Evolutionary conservation across 2,888 invertebrate species (phyloP), one percentile per base, ranked within the genome.

Genomic region (Neoascia interrupta): DNA sequence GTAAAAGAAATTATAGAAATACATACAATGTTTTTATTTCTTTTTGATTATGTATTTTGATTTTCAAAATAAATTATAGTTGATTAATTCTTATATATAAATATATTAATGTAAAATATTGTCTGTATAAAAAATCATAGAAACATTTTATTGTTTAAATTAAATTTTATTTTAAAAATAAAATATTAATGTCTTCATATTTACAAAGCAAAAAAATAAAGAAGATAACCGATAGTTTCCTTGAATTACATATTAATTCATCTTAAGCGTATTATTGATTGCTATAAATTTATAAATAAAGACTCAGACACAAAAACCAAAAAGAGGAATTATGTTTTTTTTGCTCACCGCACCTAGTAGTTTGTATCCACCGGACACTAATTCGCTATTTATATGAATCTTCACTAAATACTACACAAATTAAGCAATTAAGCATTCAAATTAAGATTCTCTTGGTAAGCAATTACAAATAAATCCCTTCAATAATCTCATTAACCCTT

Each of bases 81-180:
- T 58, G 49, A 66, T 73, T 73, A 58, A 19, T 56, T 72, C 36
- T 56, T 51, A 51, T 64, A 63, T 1, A 18, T 36, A 19, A 43
- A 51, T 47, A 54, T 54, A 56, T 63, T 51, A 39, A 37, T 47
- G 8, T 34, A 53, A 11, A 47, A 21, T 64, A 16, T 34, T 45
- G 28, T 39, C 23, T 47, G 10, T 15, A 16, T 37, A 37, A 16
- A 16, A 37, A 36, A 45, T 37, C 47, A 11, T 47, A 68, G 39
- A n/a, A n/a, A n/a, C n/a, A n/a, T 39, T 36, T 19, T 11, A 23
- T 45, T 19, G n/a, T 10, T 18, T 28, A 41, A 47, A 34, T 64
- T 64, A 49, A 11, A 58, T 66, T 37, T 72, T 53, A 72, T 63
- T 72, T 63, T 54, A 54, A 72, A 72, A 72, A 63, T 63, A 56